Base-by-base conservation (phyloP, 1,140 invertebrate genomes). In the Zaprionus gabonicus region DNA sequence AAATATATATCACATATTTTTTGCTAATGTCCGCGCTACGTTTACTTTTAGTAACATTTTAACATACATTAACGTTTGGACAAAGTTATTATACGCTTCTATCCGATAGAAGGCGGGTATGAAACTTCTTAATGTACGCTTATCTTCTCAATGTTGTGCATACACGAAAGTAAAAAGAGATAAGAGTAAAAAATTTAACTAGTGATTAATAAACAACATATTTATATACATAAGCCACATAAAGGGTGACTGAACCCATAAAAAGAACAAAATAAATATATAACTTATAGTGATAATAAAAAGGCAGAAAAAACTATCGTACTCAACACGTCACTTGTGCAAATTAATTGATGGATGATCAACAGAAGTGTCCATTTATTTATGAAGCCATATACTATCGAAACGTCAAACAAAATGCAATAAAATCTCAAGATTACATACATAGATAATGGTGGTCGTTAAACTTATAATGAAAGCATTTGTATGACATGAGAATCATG, bases 381-480 rank as follows among this genome's bases (percentile, higher is more conserved):
- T 9, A 60, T 59, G 49, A 2, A 27, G 13, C 20, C 63, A 76
- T 71, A 64, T 64, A 44, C 36, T 46, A 78, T 53, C 46, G 25
- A 38, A 46, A 28, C 28, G 58, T 28, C 51, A 76, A 72, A 44
- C 41, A 67, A 79, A 51, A 53, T 51, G 58, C 63, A 78, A 82
- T 79, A 63, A 63, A 72, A 60, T 58, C 49, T 49, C 49, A 51
- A 57, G 57, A 63, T 80, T 70, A 69, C 71, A 68, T 12, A 62
- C 38, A 58, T 41, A 57, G 36, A 71, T 69, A 78, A 59, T 59
- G 49, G 2, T 59, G 27, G 59, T 34, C 75, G 67, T 69, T 46
- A 68, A 81, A 46, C 51, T 63, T 46, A 69, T 79, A 79, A 85
- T 79, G 53, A 70, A 86, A 60, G 59, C 75, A 81, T 85, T 85